Percentiles rank a stretch among this genome's conserved stretches.
Evolutionary conservation across 2,797 vertebrate genomes (phyloP).

Genomic region (Sebastes miniatus): DNA sequence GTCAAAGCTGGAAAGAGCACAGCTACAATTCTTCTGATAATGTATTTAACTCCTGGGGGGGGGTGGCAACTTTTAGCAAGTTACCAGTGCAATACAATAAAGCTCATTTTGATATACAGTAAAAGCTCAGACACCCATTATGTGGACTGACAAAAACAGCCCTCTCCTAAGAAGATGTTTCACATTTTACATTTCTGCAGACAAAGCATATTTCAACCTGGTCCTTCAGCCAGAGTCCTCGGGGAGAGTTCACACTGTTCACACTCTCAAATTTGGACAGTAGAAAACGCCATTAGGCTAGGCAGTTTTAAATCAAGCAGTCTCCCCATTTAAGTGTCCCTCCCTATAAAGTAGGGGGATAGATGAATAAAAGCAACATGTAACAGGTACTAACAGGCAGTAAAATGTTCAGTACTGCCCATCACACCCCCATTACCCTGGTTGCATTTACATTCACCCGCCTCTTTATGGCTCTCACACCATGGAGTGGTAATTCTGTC

Average conservation of each 20-base stretch:
- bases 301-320: conserved; percentile 26
- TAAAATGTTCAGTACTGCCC: conserved; percentile 55
- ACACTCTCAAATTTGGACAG: background rate
- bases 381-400: conserved; percentile 39
- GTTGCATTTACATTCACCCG: conserved; percentile 48
- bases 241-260: background rate
- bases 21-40: background rate
- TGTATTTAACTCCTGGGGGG: background rate
- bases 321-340: conserved; percentile 19
- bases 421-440: conserved; percentile 55
- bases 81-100: background rate
- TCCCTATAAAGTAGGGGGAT: conserved; percentile 22
- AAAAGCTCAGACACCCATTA: background rate
- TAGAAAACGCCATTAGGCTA: background rate
- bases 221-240: background rate
- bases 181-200: background rate
- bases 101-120: background rate
- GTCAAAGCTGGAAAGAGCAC: background rate
- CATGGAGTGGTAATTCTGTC: conserved; percentile 52
- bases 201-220: background rate
- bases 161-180: background rate
- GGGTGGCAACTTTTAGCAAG: background rate
- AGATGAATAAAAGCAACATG: conserved; percentile 47
- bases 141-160: background rate
- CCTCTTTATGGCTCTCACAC: conserved; percentile 48